Evolutionary conservation across 2,888 invertebrate genomes (phyloP).

Genomic region (Dione juno): DNA sequence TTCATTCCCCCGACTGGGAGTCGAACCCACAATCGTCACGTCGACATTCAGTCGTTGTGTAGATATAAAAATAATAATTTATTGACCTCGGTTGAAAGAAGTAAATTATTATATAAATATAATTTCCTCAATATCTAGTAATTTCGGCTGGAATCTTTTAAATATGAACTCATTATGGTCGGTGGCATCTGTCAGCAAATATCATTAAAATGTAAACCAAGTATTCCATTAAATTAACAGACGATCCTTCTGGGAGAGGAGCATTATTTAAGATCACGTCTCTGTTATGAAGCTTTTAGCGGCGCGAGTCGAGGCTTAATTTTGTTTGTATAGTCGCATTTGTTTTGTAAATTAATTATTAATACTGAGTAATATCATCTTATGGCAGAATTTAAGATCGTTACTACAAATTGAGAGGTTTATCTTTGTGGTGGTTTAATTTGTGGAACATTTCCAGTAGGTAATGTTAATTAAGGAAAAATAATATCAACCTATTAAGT

Average conservation of each 20-base stretch:
- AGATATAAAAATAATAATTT: too few relatives aligned
- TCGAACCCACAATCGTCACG: too few relatives aligned
- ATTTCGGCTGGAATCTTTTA: neutral
- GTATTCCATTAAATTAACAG: slow-evolving; percentile 38
- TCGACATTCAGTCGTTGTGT: too few relatives aligned
- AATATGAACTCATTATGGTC: slow-evolving; percentile 1
- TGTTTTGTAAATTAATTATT: slow-evolving; percentile 25
- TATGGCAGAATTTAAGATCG: neutral
- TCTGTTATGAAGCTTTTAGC: slow-evolving; percentile 34
- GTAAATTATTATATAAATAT: neutral
- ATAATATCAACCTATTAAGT: too few relatives aligned
- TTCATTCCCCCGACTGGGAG: too few relatives aligned
- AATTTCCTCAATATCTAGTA: neutral
- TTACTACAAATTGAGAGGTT: neutral
- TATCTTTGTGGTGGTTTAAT: neutral
- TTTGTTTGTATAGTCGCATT: slow-evolving; percentile 28
- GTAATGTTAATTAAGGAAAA: too few relatives aligned
- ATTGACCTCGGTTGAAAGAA: too few relatives aligned
- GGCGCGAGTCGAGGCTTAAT: slow-evolving; percentile 34
- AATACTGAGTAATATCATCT: neutral
- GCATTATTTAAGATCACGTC: slow-evolving; percentile 50
- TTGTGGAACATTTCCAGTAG: neutral
- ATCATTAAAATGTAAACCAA: slow-evolving; percentile 37
- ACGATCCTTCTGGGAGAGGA: slow-evolving; percentile 30
- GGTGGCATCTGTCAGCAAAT: slow-evolving; percentile 15